Conservation (phyloP, 2,113 vertebrate species). For the Kobus ellipsiprymnus region DNA sequence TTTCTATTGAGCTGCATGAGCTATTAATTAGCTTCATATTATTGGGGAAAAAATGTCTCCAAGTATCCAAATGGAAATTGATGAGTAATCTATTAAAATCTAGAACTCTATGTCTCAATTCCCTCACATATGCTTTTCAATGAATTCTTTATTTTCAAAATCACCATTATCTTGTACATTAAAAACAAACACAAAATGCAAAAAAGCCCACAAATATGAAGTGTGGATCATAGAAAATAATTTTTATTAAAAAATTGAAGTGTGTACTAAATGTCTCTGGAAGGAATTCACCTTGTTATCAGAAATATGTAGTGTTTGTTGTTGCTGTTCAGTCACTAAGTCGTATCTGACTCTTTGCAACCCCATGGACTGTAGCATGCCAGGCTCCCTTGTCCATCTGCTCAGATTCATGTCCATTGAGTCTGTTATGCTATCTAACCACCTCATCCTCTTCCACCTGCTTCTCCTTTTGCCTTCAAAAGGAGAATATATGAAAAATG, state of each 20-base stretch:
- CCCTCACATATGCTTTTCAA: neutral
- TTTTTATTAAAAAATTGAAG: neutral
- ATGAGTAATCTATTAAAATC: neutral
- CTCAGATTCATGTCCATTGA: neutral
- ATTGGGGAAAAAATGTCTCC: neutral
- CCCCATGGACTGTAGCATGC: fast-evolving
- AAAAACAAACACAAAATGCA: neutral
- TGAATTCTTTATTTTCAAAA: neutral
- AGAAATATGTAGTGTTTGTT: neutral
- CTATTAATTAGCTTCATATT: neutral
- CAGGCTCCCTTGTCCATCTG: neutral
- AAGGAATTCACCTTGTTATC: neutral
- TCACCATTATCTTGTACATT: neutral
- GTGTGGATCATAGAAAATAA: neutral
- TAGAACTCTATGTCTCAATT: neutral
- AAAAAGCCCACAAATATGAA: neutral
- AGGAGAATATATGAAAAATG: neutral
- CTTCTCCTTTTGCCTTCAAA: neutral
- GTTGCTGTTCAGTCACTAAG: neutral
- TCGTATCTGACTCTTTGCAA: neutral
- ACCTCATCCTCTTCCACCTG: neutral
- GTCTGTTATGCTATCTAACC: neutral
- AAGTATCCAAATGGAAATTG: neutral
- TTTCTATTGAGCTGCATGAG: neutral
- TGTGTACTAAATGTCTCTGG: neutral